These are phyloP conservation scores for Galaxias olidus DNA, from an alignment of 2,797 vertebrate species.

Conservation along the genomic window DNA sequence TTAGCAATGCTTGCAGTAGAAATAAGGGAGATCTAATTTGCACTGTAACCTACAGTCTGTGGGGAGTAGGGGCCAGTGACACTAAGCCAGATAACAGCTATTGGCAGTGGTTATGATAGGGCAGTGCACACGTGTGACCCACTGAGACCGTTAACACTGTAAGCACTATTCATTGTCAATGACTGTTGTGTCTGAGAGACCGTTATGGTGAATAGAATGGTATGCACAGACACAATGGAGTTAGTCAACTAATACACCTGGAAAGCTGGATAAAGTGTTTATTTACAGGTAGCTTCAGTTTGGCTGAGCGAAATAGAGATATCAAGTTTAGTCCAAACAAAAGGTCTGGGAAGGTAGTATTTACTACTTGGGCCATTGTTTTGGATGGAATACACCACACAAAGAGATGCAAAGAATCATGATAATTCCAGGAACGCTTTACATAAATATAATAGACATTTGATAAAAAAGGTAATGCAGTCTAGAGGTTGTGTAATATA, in stretches of 20 bases:
- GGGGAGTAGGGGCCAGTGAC: background rate
- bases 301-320: background rate
- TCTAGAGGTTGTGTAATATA: no score
- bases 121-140: background rate
- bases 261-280: background rate
- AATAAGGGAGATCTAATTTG: background rate
- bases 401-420: no score
- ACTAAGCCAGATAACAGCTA: background rate
- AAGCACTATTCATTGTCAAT: background rate
- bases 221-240: conserved; percentile 8
- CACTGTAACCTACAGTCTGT: background rate
- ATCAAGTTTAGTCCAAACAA: conserved; percentile 21
- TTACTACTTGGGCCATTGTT: conserved; percentile 1
- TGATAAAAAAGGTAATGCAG: no score
- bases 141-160: background rate
- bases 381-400: background rate
- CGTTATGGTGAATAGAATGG: conserved; percentile 19
- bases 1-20: no score
- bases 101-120: background rate
- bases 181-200: conserved; percentile 24
- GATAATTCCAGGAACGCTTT: no score
- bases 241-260: background rate
- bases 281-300: conserved; percentile 3
- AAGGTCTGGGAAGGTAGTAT: background rate
- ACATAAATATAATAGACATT: no score